Evolutionary conservation across 2,797 vertebrate genomes (phyloP).

Genomic region (Hippocampus kuda): DNA sequence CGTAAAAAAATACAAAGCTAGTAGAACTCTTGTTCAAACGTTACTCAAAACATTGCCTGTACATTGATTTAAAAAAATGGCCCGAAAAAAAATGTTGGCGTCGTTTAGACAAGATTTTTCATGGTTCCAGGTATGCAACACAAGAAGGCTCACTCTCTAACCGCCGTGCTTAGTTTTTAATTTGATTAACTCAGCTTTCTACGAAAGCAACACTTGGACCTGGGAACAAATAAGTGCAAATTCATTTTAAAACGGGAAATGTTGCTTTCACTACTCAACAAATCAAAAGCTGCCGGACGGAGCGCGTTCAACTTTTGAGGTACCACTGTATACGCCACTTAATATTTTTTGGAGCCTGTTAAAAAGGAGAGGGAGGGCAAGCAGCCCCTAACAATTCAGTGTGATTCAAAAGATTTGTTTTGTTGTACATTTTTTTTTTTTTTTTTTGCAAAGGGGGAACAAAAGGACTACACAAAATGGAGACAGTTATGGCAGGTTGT

Average conservation of each 20-base stretch:
- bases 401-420: slow-evolving; percentile 53
- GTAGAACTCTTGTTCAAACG: not conserved
- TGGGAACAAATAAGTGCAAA: not conserved
- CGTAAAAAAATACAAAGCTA: no score
- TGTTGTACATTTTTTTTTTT: slow-evolving; percentile 8
- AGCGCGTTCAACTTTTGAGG: not conserved
- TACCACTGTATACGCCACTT: not conserved
- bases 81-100: not conserved
- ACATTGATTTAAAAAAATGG: not conserved
- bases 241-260: not conserved
- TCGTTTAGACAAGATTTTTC: not conserved
- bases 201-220: not conserved
- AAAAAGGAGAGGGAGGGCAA: slow-evolving; percentile 8
- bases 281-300: not conserved
- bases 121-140: no score
- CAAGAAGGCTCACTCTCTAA: no score
- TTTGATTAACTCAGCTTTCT: no score
- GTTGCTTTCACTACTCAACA: not conserved
- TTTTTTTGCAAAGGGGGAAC: slow-evolving; percentile 42
- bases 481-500: slow-evolving; percentile 65
- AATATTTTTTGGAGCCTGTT: slow-evolving; percentile 20
- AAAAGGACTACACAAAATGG: slow-evolving; percentile 68
- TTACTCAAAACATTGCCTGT: not conserved
- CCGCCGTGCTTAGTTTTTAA: no score
- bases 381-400: slow-evolving; percentile 57